Base-by-base conservation (phyloP, 2,113 vertebrate species). In the Lates calcarifer region DNA sequence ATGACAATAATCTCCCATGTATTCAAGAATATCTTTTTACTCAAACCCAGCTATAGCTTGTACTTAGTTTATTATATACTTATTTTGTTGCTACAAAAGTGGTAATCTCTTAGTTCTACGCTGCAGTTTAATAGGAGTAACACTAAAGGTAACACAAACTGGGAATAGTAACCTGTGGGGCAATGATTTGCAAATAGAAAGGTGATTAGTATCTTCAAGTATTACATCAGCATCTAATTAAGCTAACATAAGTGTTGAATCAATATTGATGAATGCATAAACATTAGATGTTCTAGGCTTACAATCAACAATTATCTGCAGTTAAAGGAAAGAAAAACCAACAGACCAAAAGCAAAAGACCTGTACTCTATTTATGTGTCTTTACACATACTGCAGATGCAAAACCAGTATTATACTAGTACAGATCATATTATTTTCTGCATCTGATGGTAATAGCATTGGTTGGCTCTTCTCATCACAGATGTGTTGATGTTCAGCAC, bases 401-500 rank as follows among this genome's bases (percentile, higher is more conserved):
- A 35, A 18, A 14, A 39, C n/a, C 37, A 18, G 20, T 20, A n/a
- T 33, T 12, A 51, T 56, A 26, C 13, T 51, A 11, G 5, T n/a
- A 6, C 69, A 22, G 45, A 78, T 61, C 12, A 22, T n/a, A 75
- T 51, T 26, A 31, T 51, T 49, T 31, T 61, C 5, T n/a, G 29
- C 22, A 70, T 74, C 29, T 61, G 31, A 49, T 33, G 53, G 12
- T 15, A 39, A 55, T 15, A 72, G 33, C 45, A 31, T 51, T 33
- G 20, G 74, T n/a, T n/a, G 41, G 55, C 37, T 43, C 33, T 10
- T 58, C n/a, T 72, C 29, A 28, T 64, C 70, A 58, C 33, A 70
- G 35, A 82, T 53, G 49, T 63, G 75, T 56, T 29, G n/a, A 55
- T 41, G 61, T 56, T 45, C 55, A 24, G 18, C 49, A 8, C 41